These are phyloP conservation scores for Gnatocerus cornutus DNA, from an alignment of 2,888 invertebrate species.

Conservation along the genomic window DNA sequence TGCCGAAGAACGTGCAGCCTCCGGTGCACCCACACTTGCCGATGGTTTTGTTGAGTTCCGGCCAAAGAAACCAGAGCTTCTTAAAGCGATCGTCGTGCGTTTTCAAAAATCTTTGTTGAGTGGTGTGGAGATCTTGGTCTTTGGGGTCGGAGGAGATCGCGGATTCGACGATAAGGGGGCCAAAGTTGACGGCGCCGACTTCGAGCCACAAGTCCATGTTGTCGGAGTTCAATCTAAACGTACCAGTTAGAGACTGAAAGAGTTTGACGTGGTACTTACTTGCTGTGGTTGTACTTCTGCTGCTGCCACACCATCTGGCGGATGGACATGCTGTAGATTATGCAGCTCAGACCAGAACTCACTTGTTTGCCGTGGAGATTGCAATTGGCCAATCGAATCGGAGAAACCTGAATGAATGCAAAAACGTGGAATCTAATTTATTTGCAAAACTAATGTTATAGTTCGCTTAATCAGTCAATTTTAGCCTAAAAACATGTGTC, in stretches of 20 bases:
- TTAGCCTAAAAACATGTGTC: too few relatives aligned
- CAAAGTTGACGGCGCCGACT: constrained; percentile 91
- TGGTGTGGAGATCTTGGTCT: constrained; percentile 83
- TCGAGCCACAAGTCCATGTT: constrained; percentile 88
- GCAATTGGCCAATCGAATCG: constrained; percentile 90
- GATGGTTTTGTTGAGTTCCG: constrained; percentile 76
- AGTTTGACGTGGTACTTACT: constrained; percentile 58
- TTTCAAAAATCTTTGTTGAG: constrained; percentile 87
- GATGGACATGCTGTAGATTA: constrained; percentile 74
- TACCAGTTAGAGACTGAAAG: too few relatives aligned
- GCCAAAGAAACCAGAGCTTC: constrained; percentile 97
- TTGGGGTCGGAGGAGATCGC: constrained; percentile 82
- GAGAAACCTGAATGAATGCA: too few relatives aligned
- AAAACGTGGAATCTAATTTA: too few relatives aligned
- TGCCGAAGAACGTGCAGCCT: constrained; percentile 95
- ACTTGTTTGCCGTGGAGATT: constrained; percentile 96
- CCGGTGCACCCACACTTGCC: constrained; percentile 95
- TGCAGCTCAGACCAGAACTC: constrained; percentile 89
- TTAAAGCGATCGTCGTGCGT: constrained; percentile 89
- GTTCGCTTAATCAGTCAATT: too few relatives aligned
- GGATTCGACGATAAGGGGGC: constrained; percentile 92
- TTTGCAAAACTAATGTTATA: too few relatives aligned
- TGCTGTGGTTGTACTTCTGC: constrained; percentile 68
- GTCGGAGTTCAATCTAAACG: constrained; percentile 53
- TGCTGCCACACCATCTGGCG: constrained; percentile 69